Base-by-base conservation (phyloP, 2,797 vertebrate species). In the Notoglanidium macrostoma region DNA sequence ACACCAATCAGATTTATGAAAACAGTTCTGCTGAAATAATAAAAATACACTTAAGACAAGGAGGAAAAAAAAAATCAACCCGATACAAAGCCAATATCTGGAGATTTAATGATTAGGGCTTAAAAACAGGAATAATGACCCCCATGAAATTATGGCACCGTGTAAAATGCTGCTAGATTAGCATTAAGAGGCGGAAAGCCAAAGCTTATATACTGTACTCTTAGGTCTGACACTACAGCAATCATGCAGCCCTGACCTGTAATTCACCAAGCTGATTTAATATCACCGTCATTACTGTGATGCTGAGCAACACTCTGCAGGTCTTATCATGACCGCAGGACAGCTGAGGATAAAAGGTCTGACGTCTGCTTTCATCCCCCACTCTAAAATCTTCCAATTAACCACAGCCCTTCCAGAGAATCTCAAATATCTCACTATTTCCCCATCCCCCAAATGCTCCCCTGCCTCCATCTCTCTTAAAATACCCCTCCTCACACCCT, bases 401-500 rank as follows among this genome's bases (percentile, higher is more conserved):
- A 35, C 59, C 70, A 35, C 49, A 79, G 46, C 61, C 74, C 86
- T 70, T 86, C 70, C 79, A 78, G 78, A 88, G 87, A 89, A 87
- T 88, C 87, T 77, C 76, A 89, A 72, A 86, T 55, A 85, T 90
- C 85, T 81, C 57, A 54, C 17, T 21, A 35, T 29, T 46, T 59
- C 65, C 86, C 65, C 32, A 44, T 26, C 70, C 89, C 76, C 46
- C n/a, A 68, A 72, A 70, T 61, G 23, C 23, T 85, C 51, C 73
- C 70, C 65, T 87, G 49, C 44, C 72, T 86, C 46, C 29, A 82
- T 49, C 86, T 55, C 85, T 83, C 84, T 51, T 87, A 81, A 91
- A 89, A 90, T 84, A 91, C 76, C 82, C 78, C 54, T 87, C 57
- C 83, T 87, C 63, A 87, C 78, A 74, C 85, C 86, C 77, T 85